phyloP scores from a whole-genome alignment of 2,888 invertebrate species.

The Drosophila putrida region DNA sequence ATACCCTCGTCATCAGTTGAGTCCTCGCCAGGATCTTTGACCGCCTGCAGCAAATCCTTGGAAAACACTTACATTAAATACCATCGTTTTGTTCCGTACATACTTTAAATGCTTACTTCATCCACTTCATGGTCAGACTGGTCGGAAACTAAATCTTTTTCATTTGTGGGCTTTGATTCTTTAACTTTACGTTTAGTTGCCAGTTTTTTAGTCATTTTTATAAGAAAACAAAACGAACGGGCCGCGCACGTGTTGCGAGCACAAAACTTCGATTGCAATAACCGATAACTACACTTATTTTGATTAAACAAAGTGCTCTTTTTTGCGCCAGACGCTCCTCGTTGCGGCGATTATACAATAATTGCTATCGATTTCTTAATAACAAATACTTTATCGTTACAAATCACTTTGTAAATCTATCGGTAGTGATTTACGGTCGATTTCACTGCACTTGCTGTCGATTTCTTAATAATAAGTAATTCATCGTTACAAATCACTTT shows the following conservation, averaged over 20 bases:
- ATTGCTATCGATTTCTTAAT: too few relatives aligned
- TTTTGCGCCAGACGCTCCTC: constrained; percentile 2
- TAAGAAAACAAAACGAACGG: constrained; percentile 66
- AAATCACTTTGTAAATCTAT: too few relatives aligned
- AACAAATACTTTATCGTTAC: too few relatives aligned
- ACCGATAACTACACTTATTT: constrained; percentile 24
- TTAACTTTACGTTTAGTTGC: constrained; percentile 66
- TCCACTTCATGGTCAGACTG: constrained; percentile 63
- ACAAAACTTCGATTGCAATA: constrained; percentile 44
- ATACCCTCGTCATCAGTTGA: constrained; percentile 86
- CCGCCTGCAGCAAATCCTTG: constrained; percentile 79
- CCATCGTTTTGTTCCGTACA: background rate
- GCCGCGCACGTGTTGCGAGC: constrained; percentile 70
- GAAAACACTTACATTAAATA: constrained; percentile 14
- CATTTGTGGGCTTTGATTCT: constrained; percentile 46
- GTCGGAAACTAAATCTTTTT: constrained; percentile 39
- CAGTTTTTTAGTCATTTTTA: constrained; percentile 66
- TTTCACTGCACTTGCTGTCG: too few relatives aligned
- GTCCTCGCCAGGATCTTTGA: constrained; percentile 84
- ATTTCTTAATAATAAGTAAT: too few relatives aligned
- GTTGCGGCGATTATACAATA: background rate
- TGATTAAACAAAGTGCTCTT: background rate
- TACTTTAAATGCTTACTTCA: constrained; percentile 49
- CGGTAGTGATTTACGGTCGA: too few relatives aligned
- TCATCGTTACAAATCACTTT: too few relatives aligned